Percentiles rank a stretch among this genome's conserved stretches.
Evolutionary conservation across 2,113 vertebrate genomes (phyloP).

Genomic region (Penelope pileata): DNA sequence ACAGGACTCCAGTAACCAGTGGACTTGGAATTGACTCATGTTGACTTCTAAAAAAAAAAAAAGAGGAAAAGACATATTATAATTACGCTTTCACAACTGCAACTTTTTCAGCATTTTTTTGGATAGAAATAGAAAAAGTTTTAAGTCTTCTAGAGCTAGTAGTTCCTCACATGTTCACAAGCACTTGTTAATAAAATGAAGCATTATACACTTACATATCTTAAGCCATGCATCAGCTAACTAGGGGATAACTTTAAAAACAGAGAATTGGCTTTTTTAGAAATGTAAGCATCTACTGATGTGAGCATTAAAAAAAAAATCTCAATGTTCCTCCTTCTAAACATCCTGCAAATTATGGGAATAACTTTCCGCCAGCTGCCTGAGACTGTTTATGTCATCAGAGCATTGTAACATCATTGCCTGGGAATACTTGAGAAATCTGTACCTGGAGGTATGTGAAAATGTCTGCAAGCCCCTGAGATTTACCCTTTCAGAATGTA

Average conservation of each 20-base stretch:
- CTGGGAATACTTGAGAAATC: not conserved
- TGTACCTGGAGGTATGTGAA: not conserved
- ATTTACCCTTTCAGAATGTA: not conserved
- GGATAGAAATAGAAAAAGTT: not conserved
- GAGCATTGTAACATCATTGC: not conserved
- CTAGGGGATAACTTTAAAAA: not conserved
- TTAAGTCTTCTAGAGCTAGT: not conserved
- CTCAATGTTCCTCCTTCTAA: not conserved
- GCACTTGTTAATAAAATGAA: not conserved
- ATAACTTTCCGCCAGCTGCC: not conserved
- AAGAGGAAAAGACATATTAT: not conserved
- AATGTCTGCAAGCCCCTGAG: not conserved
- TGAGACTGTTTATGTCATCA: not conserved
- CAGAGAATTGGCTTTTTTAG: not conserved
- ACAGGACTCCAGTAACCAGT: conserved; percentile 90
- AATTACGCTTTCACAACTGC: not conserved
- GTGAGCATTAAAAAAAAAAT: not conserved
- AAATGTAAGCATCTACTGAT: not conserved
- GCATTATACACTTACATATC: not conserved
- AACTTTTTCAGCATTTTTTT: not conserved
- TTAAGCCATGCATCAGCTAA: not conserved
- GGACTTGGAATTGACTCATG: conserved; percentile 85
- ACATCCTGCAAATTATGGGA: not conserved
- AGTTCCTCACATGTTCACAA: not conserved
- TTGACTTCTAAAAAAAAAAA: conserved; percentile 75